Conservation (phyloP, 1,140 invertebrate species). For the Drosophila arawakana region DNA sequence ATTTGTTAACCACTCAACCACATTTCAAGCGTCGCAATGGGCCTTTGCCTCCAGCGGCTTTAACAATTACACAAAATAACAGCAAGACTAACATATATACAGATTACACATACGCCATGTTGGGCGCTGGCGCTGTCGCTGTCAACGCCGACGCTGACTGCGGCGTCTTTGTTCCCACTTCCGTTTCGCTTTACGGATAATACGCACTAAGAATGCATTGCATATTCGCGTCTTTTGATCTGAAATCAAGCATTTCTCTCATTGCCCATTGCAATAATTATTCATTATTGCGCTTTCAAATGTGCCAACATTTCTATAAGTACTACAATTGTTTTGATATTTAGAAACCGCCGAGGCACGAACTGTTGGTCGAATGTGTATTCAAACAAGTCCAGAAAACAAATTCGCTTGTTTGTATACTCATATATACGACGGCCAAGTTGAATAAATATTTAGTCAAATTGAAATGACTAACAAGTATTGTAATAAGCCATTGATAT, state of each 20-base stretch:
- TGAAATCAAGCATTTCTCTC: constrained; percentile 29
- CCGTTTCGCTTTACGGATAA: constrained; percentile 48
- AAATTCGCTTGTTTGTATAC: constrained; percentile 1
- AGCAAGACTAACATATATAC: background rate
- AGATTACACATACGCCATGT: constrained; percentile 58
- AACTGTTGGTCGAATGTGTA: background rate
- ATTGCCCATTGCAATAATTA: constrained; percentile 15
- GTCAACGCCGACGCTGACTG: constrained; percentile 17
- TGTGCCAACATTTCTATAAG: constrained; percentile 9
- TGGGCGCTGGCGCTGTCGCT: constrained; percentile 6
- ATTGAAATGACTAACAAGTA: too few relatives aligned
- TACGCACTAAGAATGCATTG: constrained; percentile 65
- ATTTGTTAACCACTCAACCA: constrained; percentile 21
- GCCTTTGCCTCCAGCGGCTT: constrained; percentile 21
- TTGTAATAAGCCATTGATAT: too few relatives aligned
- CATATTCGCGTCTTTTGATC: constrained; percentile 57
- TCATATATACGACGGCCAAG: background rate
- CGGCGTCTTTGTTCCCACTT: constrained; percentile 44
- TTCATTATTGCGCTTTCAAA: constrained; percentile 21
- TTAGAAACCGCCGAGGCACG: background rate
- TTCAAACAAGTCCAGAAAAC: constrained; percentile 1
- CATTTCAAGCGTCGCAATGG: background rate
- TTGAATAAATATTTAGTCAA: too few relatives aligned
- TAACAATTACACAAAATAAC: constrained; percentile 40
- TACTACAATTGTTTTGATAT: background rate